Evolutionary conservation across 2,797 vertebrate genomes (phyloP).

Genomic region (Natrix natrix): DNA sequence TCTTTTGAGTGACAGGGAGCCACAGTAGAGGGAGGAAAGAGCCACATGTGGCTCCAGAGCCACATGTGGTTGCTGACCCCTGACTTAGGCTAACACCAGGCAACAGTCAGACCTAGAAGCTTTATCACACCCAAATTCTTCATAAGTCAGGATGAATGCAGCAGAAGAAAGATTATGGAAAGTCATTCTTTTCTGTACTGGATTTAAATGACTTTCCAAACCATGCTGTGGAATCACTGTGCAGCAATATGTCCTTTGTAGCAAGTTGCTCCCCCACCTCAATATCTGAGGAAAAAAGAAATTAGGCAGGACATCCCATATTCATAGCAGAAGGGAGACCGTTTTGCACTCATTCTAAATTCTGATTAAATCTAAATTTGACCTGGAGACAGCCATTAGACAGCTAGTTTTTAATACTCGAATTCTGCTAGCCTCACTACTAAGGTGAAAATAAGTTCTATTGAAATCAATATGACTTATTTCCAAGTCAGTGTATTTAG

Average conservation of each 20-base stretch:
- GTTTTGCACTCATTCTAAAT: background rate
- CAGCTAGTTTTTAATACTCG: background rate
- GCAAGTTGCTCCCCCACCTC: background rate
- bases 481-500: background rate
- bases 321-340: background rate
- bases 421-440: background rate
- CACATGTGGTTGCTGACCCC: too few relatives aligned
- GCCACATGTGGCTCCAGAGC: too few relatives aligned
- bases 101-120: background rate
- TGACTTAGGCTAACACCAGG: background rate
- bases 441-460: background rate
- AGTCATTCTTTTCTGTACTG: background rate
- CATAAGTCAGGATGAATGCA: background rate
- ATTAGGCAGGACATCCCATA: background rate
- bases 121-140: background rate
- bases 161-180: background rate
- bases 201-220: background rate
- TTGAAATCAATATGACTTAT: background rate
- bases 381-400: background rate
- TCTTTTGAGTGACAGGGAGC: too few relatives aligned
- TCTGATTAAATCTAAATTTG: background rate
- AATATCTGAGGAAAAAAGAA: background rate
- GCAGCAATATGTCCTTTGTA: background rate
- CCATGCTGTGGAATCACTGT: background rate
- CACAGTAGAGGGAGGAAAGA: too few relatives aligned